A percentile compares a stretch with the other conserved stretches of the same genome.
Conservation (phyloP, 2,888 invertebrate species). For the Ochropleura leucogaster region DNA sequence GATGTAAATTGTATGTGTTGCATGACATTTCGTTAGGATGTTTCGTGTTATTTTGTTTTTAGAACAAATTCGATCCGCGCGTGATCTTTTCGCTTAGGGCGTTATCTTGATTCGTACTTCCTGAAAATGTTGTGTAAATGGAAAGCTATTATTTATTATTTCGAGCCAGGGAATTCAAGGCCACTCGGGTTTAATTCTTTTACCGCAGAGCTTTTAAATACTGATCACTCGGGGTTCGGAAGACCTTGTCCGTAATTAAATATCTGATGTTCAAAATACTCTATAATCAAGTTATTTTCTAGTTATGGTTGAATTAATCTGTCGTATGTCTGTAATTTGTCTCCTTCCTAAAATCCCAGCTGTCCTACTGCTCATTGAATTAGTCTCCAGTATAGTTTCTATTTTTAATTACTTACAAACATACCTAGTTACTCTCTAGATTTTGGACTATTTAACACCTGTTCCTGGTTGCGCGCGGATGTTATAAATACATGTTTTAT, state of each 20-base stretch:
- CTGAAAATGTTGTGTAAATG: not conserved
- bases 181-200: not conserved
- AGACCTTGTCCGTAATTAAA: not conserved
- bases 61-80: constrained; percentile 21
- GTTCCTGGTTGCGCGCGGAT: constrained; percentile 32
- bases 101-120: not conserved
- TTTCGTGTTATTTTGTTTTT: constrained; percentile 26
- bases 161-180: not conserved
- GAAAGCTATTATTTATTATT: not conserved
- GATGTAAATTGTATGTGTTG: constrained; percentile 58
- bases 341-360: constrained; percentile 16
- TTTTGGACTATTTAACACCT: not conserved
- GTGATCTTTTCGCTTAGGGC: constrained; percentile 9
- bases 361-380: not conserved
- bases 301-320: not conserved
- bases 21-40: constrained; percentile 60
- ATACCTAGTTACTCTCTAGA: not conserved
- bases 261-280: not conserved
- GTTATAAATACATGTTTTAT: constrained; percentile 40
- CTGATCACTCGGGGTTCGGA: not conserved
- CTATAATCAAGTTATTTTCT: not conserved
- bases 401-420: constrained; percentile 9
- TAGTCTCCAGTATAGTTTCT: constrained; percentile 4
- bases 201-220: not conserved
- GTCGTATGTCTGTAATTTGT: not conserved